Conservation (phyloP, 2,797 vertebrate species). For the Alcedo quadribrachys region DNA sequence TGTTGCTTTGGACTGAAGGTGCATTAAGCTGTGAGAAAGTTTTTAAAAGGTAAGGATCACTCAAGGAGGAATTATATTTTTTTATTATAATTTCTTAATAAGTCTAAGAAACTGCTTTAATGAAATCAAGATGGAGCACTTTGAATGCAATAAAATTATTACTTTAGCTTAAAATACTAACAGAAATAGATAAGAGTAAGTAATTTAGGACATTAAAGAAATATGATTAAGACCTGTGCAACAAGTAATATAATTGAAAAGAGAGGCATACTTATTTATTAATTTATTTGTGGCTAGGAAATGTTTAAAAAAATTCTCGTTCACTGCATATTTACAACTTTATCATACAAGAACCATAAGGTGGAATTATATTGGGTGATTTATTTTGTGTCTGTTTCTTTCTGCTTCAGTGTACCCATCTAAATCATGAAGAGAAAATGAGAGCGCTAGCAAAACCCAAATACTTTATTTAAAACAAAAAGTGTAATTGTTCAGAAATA, state of each 20-base stretch:
- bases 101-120: slow-evolving; percentile 18
- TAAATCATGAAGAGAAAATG: slow-evolving; percentile 55
- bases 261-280: background rate
- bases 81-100: background rate
- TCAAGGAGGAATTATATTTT: background rate
- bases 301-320: slow-evolving; percentile 33
- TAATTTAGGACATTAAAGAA: background rate
- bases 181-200: background rate
- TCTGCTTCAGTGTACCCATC: background rate
- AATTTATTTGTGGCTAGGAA: slow-evolving; percentile 28
- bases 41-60: background rate
- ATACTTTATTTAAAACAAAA: slow-evolving; percentile 61
- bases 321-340: slow-evolving; percentile 6
- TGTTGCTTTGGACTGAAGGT: background rate
- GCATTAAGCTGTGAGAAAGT: background rate
- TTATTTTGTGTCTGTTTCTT: slow-evolving; percentile 23
- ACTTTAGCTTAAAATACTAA: slow-evolving; percentile 3
- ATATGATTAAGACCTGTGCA: background rate
- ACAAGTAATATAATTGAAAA: slow-evolving; percentile 19
- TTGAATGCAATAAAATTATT: background rate
- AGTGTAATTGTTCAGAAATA: slow-evolving; percentile 74
- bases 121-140: slow-evolving; percentile 4
- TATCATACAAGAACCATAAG: slow-evolving; percentile 12
- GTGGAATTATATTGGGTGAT: slow-evolving; percentile 16
- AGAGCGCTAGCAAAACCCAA: slow-evolving; percentile 57